Evolutionary conservation across 1,140 invertebrate species (phyloP).

Genomic region (Dendrolimus kikuchii): DNA sequence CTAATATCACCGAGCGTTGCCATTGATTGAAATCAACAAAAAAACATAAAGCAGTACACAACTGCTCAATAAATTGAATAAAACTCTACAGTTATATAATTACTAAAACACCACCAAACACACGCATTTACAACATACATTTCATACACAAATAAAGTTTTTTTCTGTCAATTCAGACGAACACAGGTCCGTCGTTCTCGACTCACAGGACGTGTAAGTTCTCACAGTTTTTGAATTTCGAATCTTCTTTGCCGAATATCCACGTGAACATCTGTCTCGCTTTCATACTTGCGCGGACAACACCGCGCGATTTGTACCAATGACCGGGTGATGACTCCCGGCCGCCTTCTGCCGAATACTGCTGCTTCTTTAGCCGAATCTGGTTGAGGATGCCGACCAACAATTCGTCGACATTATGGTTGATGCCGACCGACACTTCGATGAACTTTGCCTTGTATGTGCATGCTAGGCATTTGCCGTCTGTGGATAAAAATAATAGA

Average conservation of each 20-base stretch:
- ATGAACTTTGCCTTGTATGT: conserved; percentile 90
- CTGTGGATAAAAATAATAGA: conserved; percentile 58
- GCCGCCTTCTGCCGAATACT: conserved; percentile 73
- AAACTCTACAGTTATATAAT: background rate
- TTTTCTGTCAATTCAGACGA: conserved; percentile 32
- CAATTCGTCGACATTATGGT: conserved; percentile 91
- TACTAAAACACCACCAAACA: conserved; percentile 3
- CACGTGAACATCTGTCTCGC: conserved; percentile 91
- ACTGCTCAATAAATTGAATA: no score
- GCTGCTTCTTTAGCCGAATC: conserved; percentile 83
- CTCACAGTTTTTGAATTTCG: conserved; percentile 93
- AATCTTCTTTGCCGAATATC: conserved; percentile 91
- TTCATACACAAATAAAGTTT: background rate
- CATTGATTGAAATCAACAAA: no score
- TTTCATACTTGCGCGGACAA: conserved; percentile 89
- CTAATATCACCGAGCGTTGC: no score
- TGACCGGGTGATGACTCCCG: conserved; percentile 76
- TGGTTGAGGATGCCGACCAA: conserved; percentile 81
- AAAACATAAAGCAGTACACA: no score
- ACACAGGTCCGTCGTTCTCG: conserved; percentile 60
- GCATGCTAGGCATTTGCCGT: conserved; percentile 89
- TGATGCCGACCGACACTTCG: conserved; percentile 91
- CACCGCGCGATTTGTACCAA: conserved; percentile 88
- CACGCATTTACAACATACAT: conserved; percentile 2
- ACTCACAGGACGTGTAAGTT: conserved; percentile 87